A percentile compares a stretch with the other conserved stretches of the same genome.
Evolutionary conservation across 2,113 vertebrate genomes (phyloP).

Genomic region (Hippocampus guttulatus): DNA sequence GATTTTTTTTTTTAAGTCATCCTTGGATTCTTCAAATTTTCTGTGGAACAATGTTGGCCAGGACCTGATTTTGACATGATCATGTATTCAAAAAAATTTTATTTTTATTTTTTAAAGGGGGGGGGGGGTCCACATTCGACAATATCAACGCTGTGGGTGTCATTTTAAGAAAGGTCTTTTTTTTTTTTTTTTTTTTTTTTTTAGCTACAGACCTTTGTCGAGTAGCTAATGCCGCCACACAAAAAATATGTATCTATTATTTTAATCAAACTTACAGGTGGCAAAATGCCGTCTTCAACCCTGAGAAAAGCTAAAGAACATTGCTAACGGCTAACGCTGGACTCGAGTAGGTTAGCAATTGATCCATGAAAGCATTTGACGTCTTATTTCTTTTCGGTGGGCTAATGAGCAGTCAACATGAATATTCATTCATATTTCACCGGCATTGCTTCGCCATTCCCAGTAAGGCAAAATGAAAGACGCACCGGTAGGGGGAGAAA

Average conservation of each 20-base stretch:
- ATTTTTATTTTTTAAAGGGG: too few relatives aligned
- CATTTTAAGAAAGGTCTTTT: too few relatives aligned
- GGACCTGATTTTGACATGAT: not conserved
- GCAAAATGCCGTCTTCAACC: not conserved
- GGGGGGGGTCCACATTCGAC: too few relatives aligned
- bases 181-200: too few relatives aligned
- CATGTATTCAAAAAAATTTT: too few relatives aligned
- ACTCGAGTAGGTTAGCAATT: not conserved
- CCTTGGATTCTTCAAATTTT: not conserved
- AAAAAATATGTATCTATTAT: not conserved
- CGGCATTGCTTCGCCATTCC: not conserved
- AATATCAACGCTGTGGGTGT: too few relatives aligned
- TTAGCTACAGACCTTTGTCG: not conserved
- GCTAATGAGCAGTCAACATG: not conserved
- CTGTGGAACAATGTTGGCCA: not conserved
- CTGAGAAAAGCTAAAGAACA: not conserved
- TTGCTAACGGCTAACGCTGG: not conserved
- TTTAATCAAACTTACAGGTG: not conserved
- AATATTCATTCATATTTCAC: not conserved
- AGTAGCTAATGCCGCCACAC: not conserved
- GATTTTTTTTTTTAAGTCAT: not conserved
- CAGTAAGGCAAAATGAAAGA: not conserved
- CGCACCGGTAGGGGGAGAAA: too few relatives aligned
- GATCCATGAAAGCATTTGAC: not conserved
- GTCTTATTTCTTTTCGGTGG: not conserved